Base-by-base conservation (phyloP, 2,113 vertebrate genomes). In the Aspiorhynchus laticeps region DNA sequence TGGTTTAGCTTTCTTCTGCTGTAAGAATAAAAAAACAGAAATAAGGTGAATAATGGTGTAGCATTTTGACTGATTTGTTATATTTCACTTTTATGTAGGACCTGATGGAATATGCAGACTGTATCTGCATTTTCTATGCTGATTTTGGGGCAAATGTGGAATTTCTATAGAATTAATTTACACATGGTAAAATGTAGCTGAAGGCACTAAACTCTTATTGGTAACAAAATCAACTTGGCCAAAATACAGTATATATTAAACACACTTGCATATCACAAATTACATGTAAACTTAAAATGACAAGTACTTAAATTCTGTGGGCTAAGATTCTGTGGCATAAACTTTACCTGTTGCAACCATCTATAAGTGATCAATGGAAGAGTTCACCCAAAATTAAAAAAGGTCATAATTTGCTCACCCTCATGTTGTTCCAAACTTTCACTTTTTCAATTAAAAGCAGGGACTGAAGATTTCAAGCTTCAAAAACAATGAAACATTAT, bases 1-100 rank as follows among this genome's bases (percentile, higher is more conserved):
- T 86, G 94, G 81, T 93, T 97, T 98, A 0, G 67, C 87, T 90
- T 96, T 99, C 94, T 97, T 99, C 91, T 97, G 96, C 96, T 97
- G 77, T 19, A 80, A 33, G 24, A 51, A 7, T 0, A 43, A 67
- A 53, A 28, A 88, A 61, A 15, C 51, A 63, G 0, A 21, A 21
- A 73, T 9, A 31, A 53, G 28, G 7, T 48, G 48, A 83, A 51
- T 43, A 48, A n/a, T 14, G 41, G 5, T 14, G 51, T 38, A 21
- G 17, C 24, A 75, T 43, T 75, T 43, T 41, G 73, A 43, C 4
- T 76, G 41, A 48, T 41, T 76, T 26, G 7, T 76, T 14, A 17
- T 17, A 73, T 41, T 12, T n/a, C 12, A 19, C 36, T 2, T 73
- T 11, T 73, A 12, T 73, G 19, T 41, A 73, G 69, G 36, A 10